phyloP scores from a whole-genome alignment of 2,888 invertebrate species.

The Melanostoma scalare region DNA sequence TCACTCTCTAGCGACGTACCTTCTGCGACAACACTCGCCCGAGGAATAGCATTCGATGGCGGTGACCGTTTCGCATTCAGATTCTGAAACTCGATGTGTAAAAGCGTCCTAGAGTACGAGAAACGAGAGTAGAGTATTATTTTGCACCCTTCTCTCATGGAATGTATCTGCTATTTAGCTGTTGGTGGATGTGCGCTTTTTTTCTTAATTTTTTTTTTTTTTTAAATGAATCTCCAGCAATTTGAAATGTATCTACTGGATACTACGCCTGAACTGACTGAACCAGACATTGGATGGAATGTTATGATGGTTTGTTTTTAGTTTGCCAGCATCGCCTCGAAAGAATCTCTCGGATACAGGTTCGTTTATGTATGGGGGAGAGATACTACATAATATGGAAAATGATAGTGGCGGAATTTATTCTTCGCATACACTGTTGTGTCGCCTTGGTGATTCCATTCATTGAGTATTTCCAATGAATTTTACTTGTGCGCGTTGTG shows the following conservation, averaged over 20 bases:
- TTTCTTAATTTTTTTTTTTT: constrained; percentile 16
- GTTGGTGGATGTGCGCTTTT: constrained; percentile 24
- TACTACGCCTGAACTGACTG: constrained; percentile 65
- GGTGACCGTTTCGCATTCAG: constrained; percentile 34
- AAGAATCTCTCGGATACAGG: constrained; percentile 40
- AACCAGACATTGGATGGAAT: constrained; percentile 68
- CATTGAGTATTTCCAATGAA: constrained; percentile 64
- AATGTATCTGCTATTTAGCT: constrained; percentile 53
- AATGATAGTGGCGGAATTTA: constrained; percentile 65
- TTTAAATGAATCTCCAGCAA: constrained; percentile 32
- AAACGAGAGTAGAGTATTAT: constrained; percentile 38
- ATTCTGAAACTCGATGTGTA: constrained; percentile 46
- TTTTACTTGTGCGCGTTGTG: constrained; percentile 24
- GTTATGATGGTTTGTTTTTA: constrained; percentile 64
- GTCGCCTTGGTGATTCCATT: constrained; percentile 65
- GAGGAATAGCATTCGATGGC: constrained; percentile 76
- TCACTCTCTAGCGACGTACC: constrained; percentile 74
- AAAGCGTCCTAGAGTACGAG: constrained; percentile 65
- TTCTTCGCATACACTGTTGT: constrained; percentile 29
- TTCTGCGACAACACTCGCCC: constrained; percentile 80
- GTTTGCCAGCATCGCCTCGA: constrained; percentile 20
- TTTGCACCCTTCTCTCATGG: constrained; percentile 58
- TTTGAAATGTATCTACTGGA: constrained; percentile 62
- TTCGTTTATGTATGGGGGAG: constrained; percentile 20
- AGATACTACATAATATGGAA: constrained; percentile 44